These are phyloP conservation scores for Tetramorium simillimum DNA, from an alignment of 1,140 invertebrate genomes.

Conservation along the genomic window DNA sequence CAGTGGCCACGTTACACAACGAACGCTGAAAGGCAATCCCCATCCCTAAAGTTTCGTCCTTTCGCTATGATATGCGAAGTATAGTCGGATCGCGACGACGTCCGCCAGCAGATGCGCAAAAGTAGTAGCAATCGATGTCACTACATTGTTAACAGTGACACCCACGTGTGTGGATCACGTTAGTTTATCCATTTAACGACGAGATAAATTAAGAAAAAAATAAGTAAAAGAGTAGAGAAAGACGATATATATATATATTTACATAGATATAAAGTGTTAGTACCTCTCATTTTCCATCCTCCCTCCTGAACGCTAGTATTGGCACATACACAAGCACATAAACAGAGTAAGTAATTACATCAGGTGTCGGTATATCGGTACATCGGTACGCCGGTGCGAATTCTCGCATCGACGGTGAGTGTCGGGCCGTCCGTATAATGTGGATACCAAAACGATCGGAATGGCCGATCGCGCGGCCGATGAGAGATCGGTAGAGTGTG, in stretches of 20 bases:
- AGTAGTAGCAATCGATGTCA: neutral
- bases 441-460: neutral
- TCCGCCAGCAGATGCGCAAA: conserved; percentile 14
- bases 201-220: neutral
- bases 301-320: conserved; percentile 26
- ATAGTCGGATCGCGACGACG: neutral
- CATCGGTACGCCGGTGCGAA: neutral
- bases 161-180: neutral
- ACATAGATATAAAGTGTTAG: conserved; percentile 6
- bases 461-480: neutral
- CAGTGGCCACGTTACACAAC: conserved; percentile 25
- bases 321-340: conserved; percentile 41
- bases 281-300: conserved; percentile 14
- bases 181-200: conserved; percentile 13
- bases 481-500: neutral
- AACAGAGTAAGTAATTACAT: conserved; percentile 27
- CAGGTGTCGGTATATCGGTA: neutral
- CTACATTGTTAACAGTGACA: neutral
- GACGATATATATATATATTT: conserved; percentile 8
- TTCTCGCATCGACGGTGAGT: neutral
- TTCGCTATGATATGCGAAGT: neutral
- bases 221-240: neutral
- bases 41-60: conserved; percentile 11
- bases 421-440: neutral
- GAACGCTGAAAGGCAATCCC: conserved; percentile 29